Evolutionary conservation across 2,113 vertebrate genomes (phyloP), one percentile per base, ranked within the genome.

Genomic region (Hydropotes inermis): DNA sequence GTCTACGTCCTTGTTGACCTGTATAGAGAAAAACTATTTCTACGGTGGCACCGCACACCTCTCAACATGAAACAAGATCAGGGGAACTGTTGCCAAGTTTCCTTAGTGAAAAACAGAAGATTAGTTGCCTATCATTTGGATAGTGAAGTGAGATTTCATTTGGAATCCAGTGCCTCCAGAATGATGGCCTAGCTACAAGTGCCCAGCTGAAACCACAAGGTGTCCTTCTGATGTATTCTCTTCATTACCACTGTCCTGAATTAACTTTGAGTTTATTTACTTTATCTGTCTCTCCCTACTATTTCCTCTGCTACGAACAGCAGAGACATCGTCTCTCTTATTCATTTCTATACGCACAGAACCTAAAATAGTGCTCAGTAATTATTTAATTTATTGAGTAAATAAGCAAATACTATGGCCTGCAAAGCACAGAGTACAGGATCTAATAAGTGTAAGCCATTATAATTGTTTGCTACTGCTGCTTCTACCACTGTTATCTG

Each of bases 141-240:
- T 81, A 70, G 17, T 54, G 30, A 43, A 95, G 28, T 81, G 50
- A 91, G n/a, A 79, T 95, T 60, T 89, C 0, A 0, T n/a, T 81
- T 45, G 57, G 25, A 74, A 86, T 79, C 50, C 27, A 39, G 54
- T 86, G 45, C n/a, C 19, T 52, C 1, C 64, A 70, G 47, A 43
- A 64, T 6, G 6, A 6, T 57, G 13, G 45, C 55, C n/a, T 81
- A 27, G 39, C 45, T 64, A 4, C 47, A 89, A 2, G 55, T 23
- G 47, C 86, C 23, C 60, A 57, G 6, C 50, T 92, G 89, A 25
- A 89, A 39, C 28, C 23, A 47, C 12, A 14, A 21, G 79, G 36
- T 78, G 84, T 89, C 15, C 95, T 1, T 98, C 55, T 95, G n/a
- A 47, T 74, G 91, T 83, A 30, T 74, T 92, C 19, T 97, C 94